A percentile compares a stretch with the other conserved stretches of the same genome.
Evolutionary conservation across 2,888 invertebrate genomes (phyloP).

Genomic region (Endomychus coccineus): DNA sequence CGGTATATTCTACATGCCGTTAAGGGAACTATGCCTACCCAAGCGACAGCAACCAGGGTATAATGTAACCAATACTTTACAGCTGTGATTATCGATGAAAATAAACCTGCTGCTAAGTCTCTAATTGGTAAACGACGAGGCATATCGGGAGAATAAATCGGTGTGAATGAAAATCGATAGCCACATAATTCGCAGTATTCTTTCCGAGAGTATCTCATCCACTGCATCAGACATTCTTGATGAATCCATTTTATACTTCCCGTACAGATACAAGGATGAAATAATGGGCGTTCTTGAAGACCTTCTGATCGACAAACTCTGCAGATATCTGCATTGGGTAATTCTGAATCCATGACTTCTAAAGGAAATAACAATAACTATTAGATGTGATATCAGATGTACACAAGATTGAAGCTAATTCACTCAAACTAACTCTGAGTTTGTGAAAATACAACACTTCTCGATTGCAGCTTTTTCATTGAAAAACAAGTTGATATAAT

Average conservation of each 20-base stretch:
- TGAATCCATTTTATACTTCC: constrained; percentile 99
- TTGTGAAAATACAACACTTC: too few relatives aligned
- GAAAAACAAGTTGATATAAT: too few relatives aligned
- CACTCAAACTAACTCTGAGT: too few relatives aligned
- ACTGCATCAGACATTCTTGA: constrained; percentile 96
- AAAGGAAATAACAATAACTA: too few relatives aligned
- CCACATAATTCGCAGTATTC: constrained; percentile 98
- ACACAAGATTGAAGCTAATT: too few relatives aligned
- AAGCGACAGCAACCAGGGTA: constrained; percentile 91
- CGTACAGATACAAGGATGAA: constrained; percentile 98
- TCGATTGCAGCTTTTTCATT: too few relatives aligned
- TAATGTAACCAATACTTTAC: constrained; percentile 97
- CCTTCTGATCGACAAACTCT: constrained; percentile 97
- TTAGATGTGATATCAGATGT: too few relatives aligned
- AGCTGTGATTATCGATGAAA: constrained; percentile 84
- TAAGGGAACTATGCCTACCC: constrained; percentile 94
- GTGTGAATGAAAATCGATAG: constrained; percentile 95
- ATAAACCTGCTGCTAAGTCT: constrained; percentile 85
- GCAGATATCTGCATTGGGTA: constrained; percentile 80
- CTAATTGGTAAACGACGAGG: constrained; percentile 90
- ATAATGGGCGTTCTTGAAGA: constrained; percentile 82
- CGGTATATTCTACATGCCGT: constrained; percentile 95
- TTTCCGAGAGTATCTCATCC: constrained; percentile 98
- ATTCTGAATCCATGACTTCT: constrained; percentile 42
- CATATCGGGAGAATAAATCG: constrained; percentile 99